phyloP scores from a whole-genome alignment of 2,797 vertebrate genomes.

The Psittacula echo region DNA sequence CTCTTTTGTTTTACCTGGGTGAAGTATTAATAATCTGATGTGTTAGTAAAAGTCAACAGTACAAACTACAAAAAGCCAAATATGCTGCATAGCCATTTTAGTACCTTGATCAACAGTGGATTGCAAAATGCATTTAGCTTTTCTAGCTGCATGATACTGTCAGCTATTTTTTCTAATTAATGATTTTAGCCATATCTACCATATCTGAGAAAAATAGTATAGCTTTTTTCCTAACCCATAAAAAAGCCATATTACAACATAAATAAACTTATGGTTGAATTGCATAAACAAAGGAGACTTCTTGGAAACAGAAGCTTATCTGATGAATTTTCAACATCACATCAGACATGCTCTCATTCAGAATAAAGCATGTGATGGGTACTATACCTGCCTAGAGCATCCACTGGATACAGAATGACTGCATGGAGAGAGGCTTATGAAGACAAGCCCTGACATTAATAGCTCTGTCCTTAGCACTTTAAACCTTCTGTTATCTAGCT shows the following conservation, averaged over 20 bases:
- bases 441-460: not conserved
- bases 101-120: not conserved
- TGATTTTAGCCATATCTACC: not conserved
- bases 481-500: not conserved
- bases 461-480: not conserved
- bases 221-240: not conserved
- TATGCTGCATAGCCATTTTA: not conserved
- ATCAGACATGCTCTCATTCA: not conserved
- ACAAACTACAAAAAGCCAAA: not conserved
- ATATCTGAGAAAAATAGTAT: not conserved
- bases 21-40: not conserved
- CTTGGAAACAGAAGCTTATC: not conserved
- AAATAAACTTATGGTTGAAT: not conserved
- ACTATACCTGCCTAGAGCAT: not conserved
- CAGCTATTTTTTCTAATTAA: not conserved
- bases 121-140: not conserved
- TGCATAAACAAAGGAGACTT: not conserved
- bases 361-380: not conserved
- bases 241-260: not conserved
- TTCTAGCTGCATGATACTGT: not conserved
- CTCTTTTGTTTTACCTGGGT: not conserved
- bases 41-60: not conserved
- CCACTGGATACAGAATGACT: not conserved
- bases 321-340: not conserved
- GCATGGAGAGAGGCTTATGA: not conserved